A percentile compares a stretch with the other conserved stretches of the same genome.
These are phyloP conservation scores for Chaitophorus viminalis DNA, from an alignment of 2,888 invertebrate species.

Conservation along the genomic window DNA sequence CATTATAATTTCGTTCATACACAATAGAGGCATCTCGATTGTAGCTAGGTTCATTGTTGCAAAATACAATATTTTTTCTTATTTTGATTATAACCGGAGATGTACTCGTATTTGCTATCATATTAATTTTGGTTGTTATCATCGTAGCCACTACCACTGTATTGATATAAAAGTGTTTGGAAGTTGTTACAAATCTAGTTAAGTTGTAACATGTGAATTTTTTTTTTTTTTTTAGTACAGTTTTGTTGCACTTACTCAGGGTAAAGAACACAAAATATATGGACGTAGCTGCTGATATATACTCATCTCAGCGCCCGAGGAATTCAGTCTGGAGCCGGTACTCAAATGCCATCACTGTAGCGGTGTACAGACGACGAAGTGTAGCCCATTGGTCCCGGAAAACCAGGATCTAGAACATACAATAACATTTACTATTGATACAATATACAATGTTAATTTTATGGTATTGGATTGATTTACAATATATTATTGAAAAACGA, in stretches of 20 bases:
- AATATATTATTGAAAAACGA: background rate
- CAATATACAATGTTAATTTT: too few species aligned
- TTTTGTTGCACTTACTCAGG: constrained; percentile 3
- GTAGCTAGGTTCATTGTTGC: background rate
- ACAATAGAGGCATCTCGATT: background rate
- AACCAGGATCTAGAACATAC: background rate
- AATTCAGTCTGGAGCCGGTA: constrained; percentile 32
- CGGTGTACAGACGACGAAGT: constrained; percentile 20
- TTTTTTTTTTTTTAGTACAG: background rate
- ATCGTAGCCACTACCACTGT: background rate
- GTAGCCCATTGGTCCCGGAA: constrained; percentile 28
- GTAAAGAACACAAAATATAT: background rate
- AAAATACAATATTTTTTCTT: background rate
- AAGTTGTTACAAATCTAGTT: constrained; percentile 31
- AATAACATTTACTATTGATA: too few species aligned
- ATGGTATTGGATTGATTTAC: too few species aligned
- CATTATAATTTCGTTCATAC: constrained; percentile 29
- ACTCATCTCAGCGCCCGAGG: constrained; percentile 1
- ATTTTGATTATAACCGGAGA: background rate
- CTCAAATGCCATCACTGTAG: constrained; percentile 20
- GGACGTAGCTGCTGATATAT: background rate
- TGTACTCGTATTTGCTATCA: background rate
- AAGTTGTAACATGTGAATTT: constrained; percentile 22
- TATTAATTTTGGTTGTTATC: background rate
- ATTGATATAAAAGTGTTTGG: constrained; percentile 10